Base-by-base conservation (phyloP, 2,113 vertebrate genomes). In the Cyanoramphus novaezelandiae region DNA sequence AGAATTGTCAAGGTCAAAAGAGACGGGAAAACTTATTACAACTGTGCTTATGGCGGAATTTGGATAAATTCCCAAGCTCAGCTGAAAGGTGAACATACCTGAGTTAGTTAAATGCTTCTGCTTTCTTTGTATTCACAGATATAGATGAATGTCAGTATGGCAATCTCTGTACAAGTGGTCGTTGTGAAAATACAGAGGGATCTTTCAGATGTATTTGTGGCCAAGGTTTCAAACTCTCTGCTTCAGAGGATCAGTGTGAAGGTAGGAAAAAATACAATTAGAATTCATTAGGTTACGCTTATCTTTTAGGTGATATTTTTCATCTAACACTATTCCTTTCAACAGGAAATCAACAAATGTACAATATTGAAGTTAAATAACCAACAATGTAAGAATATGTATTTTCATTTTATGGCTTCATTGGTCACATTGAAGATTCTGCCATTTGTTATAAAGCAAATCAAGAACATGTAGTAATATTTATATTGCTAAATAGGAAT, bases 71-170 rank as follows among this genome's bases (percentile, higher is more conserved):
- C 17, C 62, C 39, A 70, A 50, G 31, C 23, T 75, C 20, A 67
- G 0, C 10, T 80, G 31, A 75, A 63, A 88, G 39, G 2, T 39
- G 21, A 0, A 37, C 79, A 10, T 65, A 63, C 7, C 31, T 21
- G 69, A 65, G 28, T 43, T 55, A 60, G 71, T 63, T 72, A 39
- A 23, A 64, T 6, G 6, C 11, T 84, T 71, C 13, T 0, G 0
- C 21, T 90, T 91, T 63, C 6, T 95, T 96, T 90, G 31, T 94
- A 50, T 91, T 97, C 84, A 53, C 96, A 99, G 99, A 99, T 97
- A 91, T 99, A 67, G 98, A 99, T 84, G 99, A 99, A 97, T 99
- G 99, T 95, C 98, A 98, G 82, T 98, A 99, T 90, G 98, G 98
- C 77, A 98, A 81, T 64, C 91, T 99, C 11, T 99, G 99, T 70